Evolutionary conservation across 2,797 vertebrate species (phyloP).

Genomic region (Rhinella marina): DNA sequence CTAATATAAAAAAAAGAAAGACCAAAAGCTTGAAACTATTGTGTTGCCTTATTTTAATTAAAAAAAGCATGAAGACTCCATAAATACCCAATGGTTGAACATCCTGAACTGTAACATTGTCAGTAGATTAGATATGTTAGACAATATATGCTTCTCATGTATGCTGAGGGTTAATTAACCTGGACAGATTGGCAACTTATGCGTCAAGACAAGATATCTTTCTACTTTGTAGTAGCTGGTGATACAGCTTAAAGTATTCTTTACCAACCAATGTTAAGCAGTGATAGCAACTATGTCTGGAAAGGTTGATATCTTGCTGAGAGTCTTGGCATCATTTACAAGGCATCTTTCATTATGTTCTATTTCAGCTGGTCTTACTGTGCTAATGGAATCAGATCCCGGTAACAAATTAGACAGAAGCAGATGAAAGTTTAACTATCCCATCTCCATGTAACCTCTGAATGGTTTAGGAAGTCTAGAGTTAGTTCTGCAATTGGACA

Average conservation of each 20-base stretch:
- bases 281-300: not conserved
- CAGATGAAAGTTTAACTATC: not conserved
- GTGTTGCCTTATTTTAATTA: not conserved
- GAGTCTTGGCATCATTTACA: not conserved
- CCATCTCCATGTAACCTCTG: not conserved
- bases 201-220: not conserved
- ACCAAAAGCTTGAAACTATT: not conserved
- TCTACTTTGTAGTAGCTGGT: not conserved
- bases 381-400: not conserved
- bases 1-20: conserved; percentile 1
- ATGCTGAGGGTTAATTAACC: not conserved
- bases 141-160: not conserved
- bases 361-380: not conserved
- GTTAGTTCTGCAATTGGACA: not conserved
- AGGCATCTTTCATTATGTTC: not conserved
- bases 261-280: not conserved
- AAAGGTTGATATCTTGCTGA: not conserved
- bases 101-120: not conserved
- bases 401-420: not conserved
- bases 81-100: not conserved
- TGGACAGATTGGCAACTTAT: not conserved
- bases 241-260: not conserved
- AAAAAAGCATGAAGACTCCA: too few relatives aligned
- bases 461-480: not conserved
- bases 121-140: not conserved